These are phyloP conservation scores for Sebastes goodei DNA, from an alignment of 2,797 vertebrate species.

Conservation along the genomic window DNA sequence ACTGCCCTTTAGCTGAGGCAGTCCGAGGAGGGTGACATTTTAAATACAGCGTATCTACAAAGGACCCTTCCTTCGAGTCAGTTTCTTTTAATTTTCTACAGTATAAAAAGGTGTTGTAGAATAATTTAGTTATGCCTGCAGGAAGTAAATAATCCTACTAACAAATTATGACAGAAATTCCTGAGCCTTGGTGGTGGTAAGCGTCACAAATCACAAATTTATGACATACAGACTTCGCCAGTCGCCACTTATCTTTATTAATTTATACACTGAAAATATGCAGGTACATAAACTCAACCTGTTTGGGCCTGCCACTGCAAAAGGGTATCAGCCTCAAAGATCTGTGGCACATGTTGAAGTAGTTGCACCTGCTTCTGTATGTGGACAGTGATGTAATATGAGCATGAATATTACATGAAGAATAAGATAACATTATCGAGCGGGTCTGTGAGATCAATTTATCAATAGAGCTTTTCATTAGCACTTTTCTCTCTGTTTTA, in stretches of 20 bases:
- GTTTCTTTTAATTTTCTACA: slow-evolving; percentile 21
- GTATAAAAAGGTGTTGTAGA: slow-evolving; percentile 4
- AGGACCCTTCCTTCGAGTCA: slow-evolving; percentile 12
- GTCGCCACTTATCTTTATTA: not conserved
- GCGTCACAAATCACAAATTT: not conserved
- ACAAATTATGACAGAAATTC: not conserved
- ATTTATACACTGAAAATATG: not conserved
- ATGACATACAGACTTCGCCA: not conserved
- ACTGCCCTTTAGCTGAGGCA: slow-evolving; percentile 60
- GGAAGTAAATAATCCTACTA: not conserved
- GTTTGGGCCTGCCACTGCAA: not conserved
- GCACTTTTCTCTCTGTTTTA: rapidly evolving
- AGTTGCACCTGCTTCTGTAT: not conserved
- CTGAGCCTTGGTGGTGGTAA: not conserved
- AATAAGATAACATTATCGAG: not conserved
- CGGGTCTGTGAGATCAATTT: not conserved
- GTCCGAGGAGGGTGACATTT: slow-evolving; percentile 68
- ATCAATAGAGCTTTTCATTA: not conserved
- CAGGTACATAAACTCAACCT: not conserved
- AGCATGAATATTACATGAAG: not conserved
- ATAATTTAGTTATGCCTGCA: not conserved
- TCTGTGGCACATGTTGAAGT: not conserved
- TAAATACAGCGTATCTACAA: slow-evolving; percentile 52
- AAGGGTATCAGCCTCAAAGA: not conserved
- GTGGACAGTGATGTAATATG: not conserved